Evolutionary conservation across 2,113 vertebrate species (phyloP).

Genomic region (Tympanuchus pallidicinctus): DNA sequence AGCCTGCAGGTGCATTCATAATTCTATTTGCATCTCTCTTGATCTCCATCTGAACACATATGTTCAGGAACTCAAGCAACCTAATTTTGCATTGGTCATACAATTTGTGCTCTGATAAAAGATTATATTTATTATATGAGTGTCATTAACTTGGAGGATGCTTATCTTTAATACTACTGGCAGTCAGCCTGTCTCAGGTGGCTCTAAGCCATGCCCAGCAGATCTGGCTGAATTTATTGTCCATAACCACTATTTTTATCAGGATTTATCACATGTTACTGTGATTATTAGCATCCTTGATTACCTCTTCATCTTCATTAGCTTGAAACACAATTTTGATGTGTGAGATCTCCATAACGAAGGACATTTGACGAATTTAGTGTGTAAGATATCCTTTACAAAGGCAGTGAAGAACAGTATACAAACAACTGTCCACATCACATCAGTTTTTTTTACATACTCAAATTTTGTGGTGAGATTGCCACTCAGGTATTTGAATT

Average conservation of each 20-base stretch:
- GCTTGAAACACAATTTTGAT: slow-evolving; percentile 14
- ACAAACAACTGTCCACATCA: neutral
- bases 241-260: neutral
- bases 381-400: neutral
- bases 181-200: neutral
- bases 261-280: slow-evolving; percentile 26
- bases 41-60: neutral
- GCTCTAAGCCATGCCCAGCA: neutral
- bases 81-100: slow-evolving; percentile 35
- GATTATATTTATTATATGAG: neutral
- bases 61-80: neutral
- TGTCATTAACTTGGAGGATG: slow-evolving; percentile 27
- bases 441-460: neutral
- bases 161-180: slow-evolving; percentile 34
- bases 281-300: slow-evolving; percentile 13
- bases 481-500: neutral
- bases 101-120: neutral
- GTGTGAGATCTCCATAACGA: neutral
- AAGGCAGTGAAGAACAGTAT: neutral
- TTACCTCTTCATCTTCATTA: slow-evolving; percentile 29
- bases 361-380: neutral
- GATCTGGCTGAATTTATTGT: slow-evolving; percentile 7
- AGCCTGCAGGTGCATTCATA: neutral
- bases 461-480: neutral
- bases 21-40: neutral